Evolutionary conservation across 2,797 vertebrate genomes (phyloP), one percentile per base, ranked within the genome.

Genomic region (Alauda arvensis): DNA sequence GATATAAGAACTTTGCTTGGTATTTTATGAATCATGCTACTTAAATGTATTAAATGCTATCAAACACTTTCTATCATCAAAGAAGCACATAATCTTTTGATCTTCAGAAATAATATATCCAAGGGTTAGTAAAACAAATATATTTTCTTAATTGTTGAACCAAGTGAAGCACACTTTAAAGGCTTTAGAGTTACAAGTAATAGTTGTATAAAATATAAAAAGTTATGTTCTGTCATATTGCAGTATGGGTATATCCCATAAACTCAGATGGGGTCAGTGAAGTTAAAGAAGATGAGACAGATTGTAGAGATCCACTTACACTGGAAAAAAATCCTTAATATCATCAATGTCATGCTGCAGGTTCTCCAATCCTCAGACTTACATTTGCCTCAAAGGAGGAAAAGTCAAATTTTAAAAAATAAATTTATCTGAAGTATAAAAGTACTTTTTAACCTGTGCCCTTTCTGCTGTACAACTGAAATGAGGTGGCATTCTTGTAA

Each of bases 401-500:
- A 72, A 85, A 77, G 40, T 48, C 59, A 43, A 53, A 70, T 17
- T 75, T 45, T 39, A 34, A 88, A 89, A 82, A 91, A 86, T 18
- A 15, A 77, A 77, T 19, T 84, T 74, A 34, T 42, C 13, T 62
- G 42, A 89, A 83, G 40, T 33, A 62, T 63, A 87, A 57, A 89
- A 69, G 57, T 80, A 31, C 13, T 83, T 92, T 89, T 90, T 60
- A 80, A 83, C 72, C 85, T 77, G 14, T 71, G n/a, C 52, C 56
- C 42, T 92, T 91, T 83, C 81, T 87, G 42, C 68, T 74, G 33
- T 84, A 29, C 37, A 49, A 18, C 48, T 80, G 65, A 66, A 94
- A 88, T 63, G 78, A 86, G 42, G 34, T 77, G 53, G 19, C 34
- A 52, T 86, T 86, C 3, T 1, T 69, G 49, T 68, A 66, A 83